A percentile compares a stretch with the other conserved stretches of the same genome.
phyloP scores from a whole-genome alignment of 2,113 vertebrate species.

The Gracilinanus agilis region DNA sequence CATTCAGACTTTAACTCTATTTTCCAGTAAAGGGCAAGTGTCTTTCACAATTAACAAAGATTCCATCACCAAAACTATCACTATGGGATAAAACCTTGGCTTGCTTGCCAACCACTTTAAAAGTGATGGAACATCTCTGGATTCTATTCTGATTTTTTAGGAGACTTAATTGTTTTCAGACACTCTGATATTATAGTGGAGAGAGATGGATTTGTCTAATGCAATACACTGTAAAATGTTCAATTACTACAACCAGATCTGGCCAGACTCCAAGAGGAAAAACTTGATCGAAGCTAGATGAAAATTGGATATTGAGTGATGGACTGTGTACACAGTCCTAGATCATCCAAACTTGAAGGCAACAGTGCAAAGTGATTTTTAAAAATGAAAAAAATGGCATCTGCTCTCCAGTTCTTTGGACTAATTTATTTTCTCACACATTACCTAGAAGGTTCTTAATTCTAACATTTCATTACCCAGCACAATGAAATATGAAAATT shows the following conservation, averaged over 20 bases:
- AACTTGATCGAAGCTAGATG: constrained; percentile 53
- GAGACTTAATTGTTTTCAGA: constrained; percentile 63
- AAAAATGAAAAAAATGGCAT: constrained; percentile 42
- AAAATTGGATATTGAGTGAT: constrained; percentile 40
- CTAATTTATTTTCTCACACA: constrained; percentile 36
- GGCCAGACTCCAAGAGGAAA: constrained; percentile 52
- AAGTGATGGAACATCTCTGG: constrained; percentile 39
- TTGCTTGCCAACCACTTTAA: constrained; percentile 72
- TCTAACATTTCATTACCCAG: constrained; percentile 46
- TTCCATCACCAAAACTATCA: constrained; percentile 58
- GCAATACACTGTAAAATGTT: constrained; percentile 52
- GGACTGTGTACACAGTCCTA: constrained; percentile 64
- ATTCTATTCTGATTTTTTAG: constrained; percentile 59
- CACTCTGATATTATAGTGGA: constrained; percentile 44
- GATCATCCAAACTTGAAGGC: constrained; percentile 51
- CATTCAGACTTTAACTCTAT: constrained; percentile 58
- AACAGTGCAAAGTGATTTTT: constrained; percentile 38
- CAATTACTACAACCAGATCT: constrained; percentile 66
- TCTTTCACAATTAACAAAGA: constrained; percentile 71
- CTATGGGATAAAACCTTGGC: constrained; percentile 62
- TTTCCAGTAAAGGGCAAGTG: constrained; percentile 71
- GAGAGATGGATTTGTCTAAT: constrained; percentile 60
- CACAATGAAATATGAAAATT: constrained; percentile 40
- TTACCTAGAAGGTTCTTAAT: constrained; percentile 37
- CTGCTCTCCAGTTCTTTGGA: constrained; percentile 45